A percentile compares a stretch with the other conserved stretches of the same genome.
phyloP scores from a whole-genome alignment of 2,888 invertebrate genomes.

The Nymphalis urticae region DNA sequence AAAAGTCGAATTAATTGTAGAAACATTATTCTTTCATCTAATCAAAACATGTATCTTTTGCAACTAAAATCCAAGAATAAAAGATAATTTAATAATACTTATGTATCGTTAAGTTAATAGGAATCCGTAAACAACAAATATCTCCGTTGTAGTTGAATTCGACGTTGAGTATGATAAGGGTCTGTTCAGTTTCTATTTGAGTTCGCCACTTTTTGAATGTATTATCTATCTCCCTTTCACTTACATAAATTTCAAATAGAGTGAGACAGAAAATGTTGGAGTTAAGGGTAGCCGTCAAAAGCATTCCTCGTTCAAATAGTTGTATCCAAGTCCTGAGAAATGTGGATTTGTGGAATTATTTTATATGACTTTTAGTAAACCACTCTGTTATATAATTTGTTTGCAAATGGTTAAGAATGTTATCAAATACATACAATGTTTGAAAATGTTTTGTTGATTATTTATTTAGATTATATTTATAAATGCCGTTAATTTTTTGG shows the following conservation, averaged over 20 bases:
- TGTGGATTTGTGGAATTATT: constrained; percentile 9
- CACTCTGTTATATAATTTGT: not conserved
- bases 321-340: constrained; percentile 30
- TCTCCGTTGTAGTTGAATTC: constrained; percentile 33
- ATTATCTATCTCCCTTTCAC: constrained; percentile 42
- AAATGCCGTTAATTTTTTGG: too few relatives aligned
- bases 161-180: constrained; percentile 58
- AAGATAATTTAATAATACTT: not conserved
- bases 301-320: constrained; percentile 61
- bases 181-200: constrained; percentile 60
- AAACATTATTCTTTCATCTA: too few relatives aligned
- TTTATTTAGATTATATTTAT: too few relatives aligned
- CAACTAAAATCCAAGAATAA: too few relatives aligned
- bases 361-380: not conserved
- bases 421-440: too few relatives aligned
- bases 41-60: too few relatives aligned
- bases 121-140: constrained; percentile 26
- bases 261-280: constrained; percentile 33
- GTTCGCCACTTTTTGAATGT: constrained; percentile 43
- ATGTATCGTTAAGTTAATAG: constrained; percentile 7
- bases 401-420: too few relatives aligned
- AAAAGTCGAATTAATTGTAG: too few relatives aligned
- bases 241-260: constrained; percentile 34
- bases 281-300: constrained; percentile 49
- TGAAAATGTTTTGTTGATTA: too few relatives aligned